Conservation (phyloP, 2,888 invertebrate species). For the Stenurella melanura region DNA sequence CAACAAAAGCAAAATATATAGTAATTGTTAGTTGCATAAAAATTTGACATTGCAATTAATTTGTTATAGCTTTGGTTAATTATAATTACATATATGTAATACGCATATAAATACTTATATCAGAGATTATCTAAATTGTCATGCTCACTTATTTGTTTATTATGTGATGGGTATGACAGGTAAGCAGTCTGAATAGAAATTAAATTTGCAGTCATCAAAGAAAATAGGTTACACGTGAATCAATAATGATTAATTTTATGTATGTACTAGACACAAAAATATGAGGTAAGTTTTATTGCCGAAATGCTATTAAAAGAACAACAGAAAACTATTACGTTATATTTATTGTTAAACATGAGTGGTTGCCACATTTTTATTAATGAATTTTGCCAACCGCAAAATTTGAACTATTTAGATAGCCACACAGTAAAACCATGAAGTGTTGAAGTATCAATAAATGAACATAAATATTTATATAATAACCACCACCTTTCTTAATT, state of each 20-base stretch:
- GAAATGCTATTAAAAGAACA: neutral
- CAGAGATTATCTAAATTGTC: neutral
- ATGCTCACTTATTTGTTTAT: neutral
- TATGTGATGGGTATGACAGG: neutral
- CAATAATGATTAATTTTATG: constrained; percentile 9
- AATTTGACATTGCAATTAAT: neutral
- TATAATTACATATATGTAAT: neutral
- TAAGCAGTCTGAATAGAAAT: neutral
- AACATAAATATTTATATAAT: too few relatives aligned
- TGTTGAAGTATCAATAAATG: too few relatives aligned
- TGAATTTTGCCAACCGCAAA: neutral
- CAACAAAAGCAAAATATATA: neutral
- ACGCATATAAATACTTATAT: neutral
- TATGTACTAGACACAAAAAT: constrained; percentile 13
- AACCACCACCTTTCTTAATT: too few relatives aligned
- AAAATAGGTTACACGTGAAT: constrained; percentile 7
- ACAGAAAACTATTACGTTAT: constrained; percentile 13
- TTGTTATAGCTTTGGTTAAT: neutral
- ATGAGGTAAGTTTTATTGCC: constrained; percentile 12
- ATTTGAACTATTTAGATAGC: neutral
- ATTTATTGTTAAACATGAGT: neutral
- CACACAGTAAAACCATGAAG: neutral
- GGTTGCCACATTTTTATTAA: neutral
- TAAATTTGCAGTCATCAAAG: neutral
- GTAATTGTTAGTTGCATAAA: constrained; percentile 3